Evolutionary conservation across 2,888 invertebrate genomes (phyloP).

Genomic region (Tubulanus polymorphus): DNA sequence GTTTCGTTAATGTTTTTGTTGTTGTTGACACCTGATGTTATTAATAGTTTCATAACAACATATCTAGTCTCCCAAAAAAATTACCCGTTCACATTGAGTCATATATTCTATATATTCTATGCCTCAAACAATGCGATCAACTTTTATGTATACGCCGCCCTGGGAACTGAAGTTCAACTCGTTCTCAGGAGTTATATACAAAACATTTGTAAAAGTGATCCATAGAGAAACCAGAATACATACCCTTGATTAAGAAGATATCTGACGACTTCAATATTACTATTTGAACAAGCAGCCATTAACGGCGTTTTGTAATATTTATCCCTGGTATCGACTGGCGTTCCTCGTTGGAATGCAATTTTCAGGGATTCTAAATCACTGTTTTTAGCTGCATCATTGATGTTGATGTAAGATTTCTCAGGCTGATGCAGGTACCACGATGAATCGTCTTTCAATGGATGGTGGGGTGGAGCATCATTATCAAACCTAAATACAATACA

Average conservation of each 20-base stretch:
- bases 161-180: no score
- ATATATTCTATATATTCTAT: no score
- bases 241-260: constrained; percentile 50
- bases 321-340: constrained; percentile 46
- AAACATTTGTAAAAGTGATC: neutral
- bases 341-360: constrained; percentile 40
- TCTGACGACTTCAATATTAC: constrained; percentile 45
- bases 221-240: constrained; percentile 11
- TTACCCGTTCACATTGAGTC: no score
- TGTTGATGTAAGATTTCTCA: constrained; percentile 43
- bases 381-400: constrained; percentile 50
- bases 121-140: no score
- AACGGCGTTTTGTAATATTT: constrained; percentile 54
- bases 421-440: constrained; percentile 52
- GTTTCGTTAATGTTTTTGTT: no score
- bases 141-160: no score
- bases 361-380: constrained; percentile 48
- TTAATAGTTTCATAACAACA: no score
- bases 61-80: no score
- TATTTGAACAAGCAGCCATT: constrained; percentile 47
- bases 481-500: no score
- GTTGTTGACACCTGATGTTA: no score
- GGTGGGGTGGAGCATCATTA: constrained; percentile 46
- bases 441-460: constrained; percentile 51
- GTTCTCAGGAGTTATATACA: neutral